Percentiles rank a stretch among this genome's conserved stretches.
phyloP scores from a whole-genome alignment of 2,888 invertebrate genomes.

The Sphecodes monilicornis region DNA sequence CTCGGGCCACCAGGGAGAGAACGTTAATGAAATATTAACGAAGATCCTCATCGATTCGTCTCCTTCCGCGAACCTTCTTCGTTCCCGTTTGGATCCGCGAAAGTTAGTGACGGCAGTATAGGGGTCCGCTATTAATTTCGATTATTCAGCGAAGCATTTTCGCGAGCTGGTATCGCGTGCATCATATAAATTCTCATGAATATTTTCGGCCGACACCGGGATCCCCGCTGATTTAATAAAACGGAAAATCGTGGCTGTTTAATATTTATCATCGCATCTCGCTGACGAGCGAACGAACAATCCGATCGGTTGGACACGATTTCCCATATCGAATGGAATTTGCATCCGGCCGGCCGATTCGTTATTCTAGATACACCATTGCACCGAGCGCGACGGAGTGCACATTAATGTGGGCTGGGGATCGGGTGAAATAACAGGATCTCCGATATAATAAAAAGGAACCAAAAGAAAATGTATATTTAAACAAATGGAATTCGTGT shows the following conservation, averaged over 20 bases:
- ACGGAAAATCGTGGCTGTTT: slow-evolving; percentile 29
- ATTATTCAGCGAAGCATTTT: slow-evolving; percentile 33
- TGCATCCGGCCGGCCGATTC: neutral
- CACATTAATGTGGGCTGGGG: no score
- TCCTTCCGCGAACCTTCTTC: neutral
- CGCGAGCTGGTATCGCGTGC: slow-evolving; percentile 1
- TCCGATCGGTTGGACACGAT: slow-evolving; percentile 15
- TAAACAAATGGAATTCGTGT: no score
- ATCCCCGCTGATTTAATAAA: slow-evolving; percentile 27
- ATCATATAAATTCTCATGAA: slow-evolving; percentile 42
- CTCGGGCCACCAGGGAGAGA: neutral
- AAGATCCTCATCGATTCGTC: neutral
- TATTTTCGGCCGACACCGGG: slow-evolving; percentile 23
- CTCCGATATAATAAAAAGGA: no score
- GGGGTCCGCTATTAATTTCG: slow-evolving; percentile 39
- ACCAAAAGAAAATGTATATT: no score
- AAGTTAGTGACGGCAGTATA: no score
- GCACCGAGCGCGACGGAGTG: neutral
- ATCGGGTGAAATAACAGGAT: no score
- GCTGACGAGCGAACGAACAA: neutral
- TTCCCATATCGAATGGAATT: neutral
- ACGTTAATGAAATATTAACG: slow-evolving; percentile 37
- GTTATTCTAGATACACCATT: neutral
- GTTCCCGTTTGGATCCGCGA: neutral
- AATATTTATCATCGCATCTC: slow-evolving; percentile 33